phyloP scores from a whole-genome alignment of 1,140 invertebrate species.

The Catajapyx aquilonaris region DNA sequence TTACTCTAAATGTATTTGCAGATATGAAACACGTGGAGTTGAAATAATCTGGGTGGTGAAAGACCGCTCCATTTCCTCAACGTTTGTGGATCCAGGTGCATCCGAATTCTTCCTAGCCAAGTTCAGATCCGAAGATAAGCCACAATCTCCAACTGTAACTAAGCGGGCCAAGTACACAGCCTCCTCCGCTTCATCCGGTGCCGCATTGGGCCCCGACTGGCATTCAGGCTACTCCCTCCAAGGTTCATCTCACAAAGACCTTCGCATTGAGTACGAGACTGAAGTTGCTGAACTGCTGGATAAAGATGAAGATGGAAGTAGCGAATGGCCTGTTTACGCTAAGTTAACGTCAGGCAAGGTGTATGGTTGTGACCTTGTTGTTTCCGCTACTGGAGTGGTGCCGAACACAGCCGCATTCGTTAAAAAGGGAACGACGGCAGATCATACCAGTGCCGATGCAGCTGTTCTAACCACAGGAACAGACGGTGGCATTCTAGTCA shows the following conservation, averaged over 20 bases:
- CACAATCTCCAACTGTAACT: conserved; percentile 17
- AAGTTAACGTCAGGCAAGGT: conserved; percentile 49
- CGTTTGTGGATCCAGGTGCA: conserved; percentile 89
- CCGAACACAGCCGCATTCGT: conserved; percentile 38
- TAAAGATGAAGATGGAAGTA: conserved; percentile 20
- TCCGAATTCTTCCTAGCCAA: conserved; percentile 66
- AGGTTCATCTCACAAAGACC: conserved; percentile 22
- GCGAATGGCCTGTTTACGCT: conserved; percentile 44
- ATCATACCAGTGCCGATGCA: too few relatives aligned
- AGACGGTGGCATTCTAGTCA: conserved; percentile 60
- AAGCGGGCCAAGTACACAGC: conserved; percentile 44
- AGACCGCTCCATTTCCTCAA: conserved; percentile 74
- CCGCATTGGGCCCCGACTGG: conserved; percentile 91
- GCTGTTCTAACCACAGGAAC: conserved; percentile 26
- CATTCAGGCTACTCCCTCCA: conserved; percentile 42
- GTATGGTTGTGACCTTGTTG: conserved; percentile 70
- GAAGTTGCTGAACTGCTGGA: conserved; percentile 31
- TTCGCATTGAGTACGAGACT: conserved; percentile 39
- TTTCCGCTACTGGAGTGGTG: conserved; percentile 86
- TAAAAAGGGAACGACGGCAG: conserved; percentile 21
- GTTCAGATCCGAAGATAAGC: not conserved
- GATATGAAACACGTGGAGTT: conserved; percentile 57
- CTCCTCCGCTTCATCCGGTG: conserved; percentile 37
- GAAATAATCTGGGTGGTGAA: conserved; percentile 86
- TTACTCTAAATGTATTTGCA: too few relatives aligned